phyloP scores from a whole-genome alignment of 2,113 vertebrate genomes.

The Vulpes vulpes region DNA sequence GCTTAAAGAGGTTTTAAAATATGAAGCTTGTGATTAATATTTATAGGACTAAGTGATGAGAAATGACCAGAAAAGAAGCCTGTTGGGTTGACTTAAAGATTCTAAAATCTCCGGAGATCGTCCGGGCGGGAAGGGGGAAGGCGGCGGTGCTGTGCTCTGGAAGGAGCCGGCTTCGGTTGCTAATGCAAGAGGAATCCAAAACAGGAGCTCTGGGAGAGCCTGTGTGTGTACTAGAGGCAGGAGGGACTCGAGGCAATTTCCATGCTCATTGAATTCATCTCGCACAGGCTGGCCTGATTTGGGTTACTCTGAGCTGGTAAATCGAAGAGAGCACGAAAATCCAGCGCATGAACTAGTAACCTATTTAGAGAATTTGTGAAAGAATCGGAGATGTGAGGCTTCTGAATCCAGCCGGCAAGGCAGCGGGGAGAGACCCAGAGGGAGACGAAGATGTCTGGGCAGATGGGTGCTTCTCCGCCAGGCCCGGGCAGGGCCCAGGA shows the following conservation, averaged over 20 bases:
- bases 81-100: constrained; percentile 59
- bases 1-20: constrained; percentile 79
- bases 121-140: background rate
- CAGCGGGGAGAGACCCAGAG: background rate
- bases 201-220: background rate
- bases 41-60: constrained; percentile 80
- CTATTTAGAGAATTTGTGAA: constrained; percentile 54
- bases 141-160: rapidly evolving
- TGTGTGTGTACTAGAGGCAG: background rate
- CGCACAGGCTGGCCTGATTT: constrained; percentile 6
- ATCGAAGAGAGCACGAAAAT: background rate
- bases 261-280: background rate
- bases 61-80: constrained; percentile 71
- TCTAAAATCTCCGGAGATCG: constrained; percentile 44
- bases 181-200: constrained; percentile 38
- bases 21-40: constrained; percentile 82
- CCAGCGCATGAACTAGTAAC: constrained; percentile 52
- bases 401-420: background rate
- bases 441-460: background rate
- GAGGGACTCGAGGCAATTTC: background rate
- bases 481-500: background rate
- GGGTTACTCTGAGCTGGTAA: constrained; percentile 44
- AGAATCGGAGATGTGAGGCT: background rate
- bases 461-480: rapidly evolving
- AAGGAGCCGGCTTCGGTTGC: background rate